Conservation (phyloP, 2,888 invertebrate genomes). For the Drosophila bunnanda region DNA sequence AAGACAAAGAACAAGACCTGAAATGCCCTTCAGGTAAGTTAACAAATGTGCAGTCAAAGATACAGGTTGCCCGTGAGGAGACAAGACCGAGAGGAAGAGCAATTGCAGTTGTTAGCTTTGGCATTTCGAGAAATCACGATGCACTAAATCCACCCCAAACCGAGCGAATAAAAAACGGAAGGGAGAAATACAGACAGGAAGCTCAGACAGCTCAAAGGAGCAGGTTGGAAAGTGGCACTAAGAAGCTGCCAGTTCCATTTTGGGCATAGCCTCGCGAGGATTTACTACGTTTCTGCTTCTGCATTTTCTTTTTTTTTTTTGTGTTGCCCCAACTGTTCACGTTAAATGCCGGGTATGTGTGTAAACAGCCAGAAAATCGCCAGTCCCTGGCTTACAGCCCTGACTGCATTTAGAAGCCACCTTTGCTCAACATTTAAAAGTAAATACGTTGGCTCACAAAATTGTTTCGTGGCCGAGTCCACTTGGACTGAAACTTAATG, state of each 20-base stretch:
- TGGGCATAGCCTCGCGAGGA: slow-evolving; percentile 49
- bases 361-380: slow-evolving; percentile 47
- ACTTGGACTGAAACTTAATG: slow-evolving; percentile 69
- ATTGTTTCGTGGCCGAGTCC: slow-evolving; percentile 44
- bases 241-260: slow-evolving; percentile 59
- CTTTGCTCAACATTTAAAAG: slow-evolving; percentile 48
- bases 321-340: slow-evolving; percentile 15
- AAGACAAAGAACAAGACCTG: slow-evolving; percentile 59
- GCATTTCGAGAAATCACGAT: slow-evolving; percentile 74
- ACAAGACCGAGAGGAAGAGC: slow-evolving; percentile 53
- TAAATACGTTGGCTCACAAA: slow-evolving; percentile 56
- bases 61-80: slow-evolving; percentile 60
- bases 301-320: slow-evolving; percentile 28
- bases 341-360: slow-evolving; percentile 31
- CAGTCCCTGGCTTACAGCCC: slow-evolving; percentile 50
- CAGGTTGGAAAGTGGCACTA: slow-evolving; percentile 36
- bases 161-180: slow-evolving; percentile 15
- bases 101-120: slow-evolving; percentile 74
- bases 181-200: slow-evolving; percentile 16
- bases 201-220: slow-evolving; percentile 64
- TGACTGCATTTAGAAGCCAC: slow-evolving; percentile 33
- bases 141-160: slow-evolving; percentile 63
- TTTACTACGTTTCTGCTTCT: slow-evolving; percentile 41
- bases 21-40: slow-evolving; percentile 76
- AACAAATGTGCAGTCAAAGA: slow-evolving; percentile 80